A percentile compares a stretch with the other conserved stretches of the same genome.
These are phyloP conservation scores for Pristionchus fissidentatus DNA, from an alignment of 2,888 invertebrate genomes.

Conservation along the genomic window DNA sequence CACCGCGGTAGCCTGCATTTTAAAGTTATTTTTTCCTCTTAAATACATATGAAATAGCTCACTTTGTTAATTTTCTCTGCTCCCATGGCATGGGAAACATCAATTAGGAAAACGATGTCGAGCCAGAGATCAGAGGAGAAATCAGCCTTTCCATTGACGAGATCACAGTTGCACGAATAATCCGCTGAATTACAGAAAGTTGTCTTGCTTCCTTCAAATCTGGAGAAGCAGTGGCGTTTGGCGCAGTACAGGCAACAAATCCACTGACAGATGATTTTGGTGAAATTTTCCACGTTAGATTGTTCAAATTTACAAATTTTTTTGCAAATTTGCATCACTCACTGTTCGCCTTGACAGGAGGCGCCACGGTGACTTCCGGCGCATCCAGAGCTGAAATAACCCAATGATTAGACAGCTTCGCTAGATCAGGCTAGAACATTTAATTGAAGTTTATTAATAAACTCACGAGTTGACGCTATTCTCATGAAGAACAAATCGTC, in stretches of 20 bases:
- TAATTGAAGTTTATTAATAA: too few species aligned
- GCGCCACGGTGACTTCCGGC: not conserved
- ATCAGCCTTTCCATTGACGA: not conserved
- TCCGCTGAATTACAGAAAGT: not conserved
- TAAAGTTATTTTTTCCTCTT: not conserved
- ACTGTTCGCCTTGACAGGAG: not conserved
- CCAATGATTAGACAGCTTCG: not conserved
- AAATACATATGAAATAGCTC: not conserved
- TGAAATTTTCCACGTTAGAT: not conserved
- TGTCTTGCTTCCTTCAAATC: too few species aligned
- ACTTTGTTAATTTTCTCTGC: not conserved
- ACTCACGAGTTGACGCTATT: not conserved
- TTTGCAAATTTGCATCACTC: not conserved
- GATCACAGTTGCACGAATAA: conserved; percentile 9
- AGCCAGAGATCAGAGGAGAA: conserved; percentile 5
- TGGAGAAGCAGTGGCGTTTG: too few species aligned
- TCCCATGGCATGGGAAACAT: not conserved
- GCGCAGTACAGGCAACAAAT: too few species aligned
- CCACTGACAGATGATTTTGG: too few species aligned
- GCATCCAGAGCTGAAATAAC: not conserved
- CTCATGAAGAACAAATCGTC: conserved; percentile 6
- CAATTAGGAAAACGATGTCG: not conserved
- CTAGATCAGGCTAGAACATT: too few species aligned
- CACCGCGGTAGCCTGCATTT: not conserved
- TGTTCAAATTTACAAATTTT: too few species aligned